Percentiles rank a stretch among this genome's conserved stretches.
Conservation (phyloP, 2,113 vertebrate species). For the Pterocles burchelli region DNA sequence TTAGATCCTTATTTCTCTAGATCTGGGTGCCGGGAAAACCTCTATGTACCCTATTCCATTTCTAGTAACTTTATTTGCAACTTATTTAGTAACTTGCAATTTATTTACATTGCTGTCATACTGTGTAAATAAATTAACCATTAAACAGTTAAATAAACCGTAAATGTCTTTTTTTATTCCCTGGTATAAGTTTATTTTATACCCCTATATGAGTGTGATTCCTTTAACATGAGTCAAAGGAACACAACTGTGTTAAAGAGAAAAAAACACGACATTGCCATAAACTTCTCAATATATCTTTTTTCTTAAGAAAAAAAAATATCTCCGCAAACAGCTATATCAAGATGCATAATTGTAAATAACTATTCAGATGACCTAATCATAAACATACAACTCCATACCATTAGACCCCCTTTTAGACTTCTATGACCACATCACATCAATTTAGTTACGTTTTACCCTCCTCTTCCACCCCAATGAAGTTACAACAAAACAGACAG, state of each 20-base stretch:
- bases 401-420: neutral
- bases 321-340: neutral
- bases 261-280: rapidly evolving
- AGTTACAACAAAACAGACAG: neutral
- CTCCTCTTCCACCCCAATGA: neutral
- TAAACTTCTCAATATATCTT: neutral
- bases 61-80: neutral
- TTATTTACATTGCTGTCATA: neutral
- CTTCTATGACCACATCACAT: neutral
- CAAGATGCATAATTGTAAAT: neutral
- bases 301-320: neutral
- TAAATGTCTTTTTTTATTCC: neutral
- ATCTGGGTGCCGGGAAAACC: neutral
- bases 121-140: neutral
- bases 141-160: neutral
- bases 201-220: neutral
- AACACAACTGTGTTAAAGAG: neutral
- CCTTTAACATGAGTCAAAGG: neutral
- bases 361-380: neutral
- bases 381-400: neutral
- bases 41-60: neutral
- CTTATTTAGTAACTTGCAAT: neutral
- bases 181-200: neutral
- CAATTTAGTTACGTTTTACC: neutral
- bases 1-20: neutral